These are phyloP conservation scores for Pachyseris speciosa DNA, from an alignment of 64 coral and sea anemone species.

Conservation along the genomic window DNA sequence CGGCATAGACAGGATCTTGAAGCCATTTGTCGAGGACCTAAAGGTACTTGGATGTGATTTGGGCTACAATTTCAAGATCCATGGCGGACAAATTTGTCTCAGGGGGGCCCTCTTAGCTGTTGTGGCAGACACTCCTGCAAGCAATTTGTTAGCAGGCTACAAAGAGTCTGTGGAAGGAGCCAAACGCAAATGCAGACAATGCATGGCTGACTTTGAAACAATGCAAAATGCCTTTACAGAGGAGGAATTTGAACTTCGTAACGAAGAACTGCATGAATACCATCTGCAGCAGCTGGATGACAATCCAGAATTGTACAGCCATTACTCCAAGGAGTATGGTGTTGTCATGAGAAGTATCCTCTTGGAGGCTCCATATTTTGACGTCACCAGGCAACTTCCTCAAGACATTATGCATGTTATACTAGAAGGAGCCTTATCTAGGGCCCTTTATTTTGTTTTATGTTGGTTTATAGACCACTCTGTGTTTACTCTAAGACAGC, in stretches of 20 bases:
- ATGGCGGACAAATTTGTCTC: neutral
- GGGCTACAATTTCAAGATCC: neutral
- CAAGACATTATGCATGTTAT: constrained; percentile 55
- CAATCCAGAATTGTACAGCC: neutral
- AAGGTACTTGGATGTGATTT: neutral
- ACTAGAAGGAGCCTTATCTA: constrained; percentile 28
- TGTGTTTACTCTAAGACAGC: neutral
- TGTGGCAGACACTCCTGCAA: constrained; percentile 45
- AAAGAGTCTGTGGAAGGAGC: constrained; percentile 61
- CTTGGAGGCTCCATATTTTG: constrained; percentile 8
- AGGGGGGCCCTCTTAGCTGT: neutral
- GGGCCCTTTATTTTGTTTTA: constrained; percentile 1
- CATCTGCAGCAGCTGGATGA: constrained; percentile 11
- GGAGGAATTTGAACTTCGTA: constrained; percentile 26
- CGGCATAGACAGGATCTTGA: constrained; percentile 40
- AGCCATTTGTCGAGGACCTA: constrained; percentile 46
- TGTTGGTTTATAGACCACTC: neutral
- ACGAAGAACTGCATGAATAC: constrained; percentile 1
- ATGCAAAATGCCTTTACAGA: constrained; percentile 55
- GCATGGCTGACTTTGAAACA: constrained; percentile 20
- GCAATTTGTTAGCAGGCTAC: constrained; percentile 21
- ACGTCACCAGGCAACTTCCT: constrained; percentile 16
- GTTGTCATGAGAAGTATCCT: neutral
- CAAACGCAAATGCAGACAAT: constrained; percentile 41
- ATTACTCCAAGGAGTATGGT: constrained; percentile 6